Evolutionary conservation across 2,113 vertebrate genomes (phyloP).

Genomic region (Nothobranchius furzeri): DNA sequence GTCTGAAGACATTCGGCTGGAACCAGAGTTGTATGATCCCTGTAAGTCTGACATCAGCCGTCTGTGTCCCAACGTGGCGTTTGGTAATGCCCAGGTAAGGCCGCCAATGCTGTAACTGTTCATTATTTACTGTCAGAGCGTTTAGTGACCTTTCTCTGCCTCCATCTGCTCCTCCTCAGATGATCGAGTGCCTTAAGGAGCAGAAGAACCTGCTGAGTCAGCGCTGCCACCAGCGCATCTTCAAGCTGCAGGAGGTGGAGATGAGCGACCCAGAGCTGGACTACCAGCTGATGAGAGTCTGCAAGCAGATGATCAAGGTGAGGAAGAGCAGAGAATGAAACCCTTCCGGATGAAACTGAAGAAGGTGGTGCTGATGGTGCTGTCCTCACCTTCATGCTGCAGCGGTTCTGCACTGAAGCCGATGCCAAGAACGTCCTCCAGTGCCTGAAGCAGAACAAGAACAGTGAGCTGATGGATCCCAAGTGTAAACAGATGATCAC

Average conservation of each 20-base stretch:
- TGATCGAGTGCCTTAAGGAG: slow-evolving; percentile 95
- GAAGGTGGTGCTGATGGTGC: too few relatives aligned
- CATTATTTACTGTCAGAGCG: not conserved
- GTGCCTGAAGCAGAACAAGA: slow-evolving; percentile 98
- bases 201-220: slow-evolving; percentile 87
- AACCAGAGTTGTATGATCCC: slow-evolving; percentile 91
- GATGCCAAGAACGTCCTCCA: slow-evolving; percentile 94
- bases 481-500: slow-evolving; percentile 99
- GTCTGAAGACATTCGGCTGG: slow-evolving; percentile 95
- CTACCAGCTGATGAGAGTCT: slow-evolving; percentile 97
- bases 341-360: too few relatives aligned
- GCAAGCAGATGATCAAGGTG: slow-evolving; percentile 98
- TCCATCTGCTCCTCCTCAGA: slow-evolving; percentile 23
- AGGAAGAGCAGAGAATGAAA: not conserved
- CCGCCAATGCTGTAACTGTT: not conserved
- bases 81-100: slow-evolving; percentile 91
- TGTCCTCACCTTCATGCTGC: slow-evolving; percentile 6
- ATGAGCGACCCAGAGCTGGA: slow-evolving; percentile 97
- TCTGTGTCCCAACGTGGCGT: slow-evolving; percentile 89
- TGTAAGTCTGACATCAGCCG: slow-evolving; percentile 92
- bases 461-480: slow-evolving; percentile 97
- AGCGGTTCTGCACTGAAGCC: slow-evolving; percentile 94
- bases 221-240: slow-evolving; percentile 92
- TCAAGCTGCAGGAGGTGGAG: slow-evolving; percentile 94
- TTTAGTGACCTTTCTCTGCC: not conserved